These are phyloP conservation scores for Arge pagana DNA, from an alignment of 2,888 invertebrate genomes.

Conservation along the genomic window DNA sequence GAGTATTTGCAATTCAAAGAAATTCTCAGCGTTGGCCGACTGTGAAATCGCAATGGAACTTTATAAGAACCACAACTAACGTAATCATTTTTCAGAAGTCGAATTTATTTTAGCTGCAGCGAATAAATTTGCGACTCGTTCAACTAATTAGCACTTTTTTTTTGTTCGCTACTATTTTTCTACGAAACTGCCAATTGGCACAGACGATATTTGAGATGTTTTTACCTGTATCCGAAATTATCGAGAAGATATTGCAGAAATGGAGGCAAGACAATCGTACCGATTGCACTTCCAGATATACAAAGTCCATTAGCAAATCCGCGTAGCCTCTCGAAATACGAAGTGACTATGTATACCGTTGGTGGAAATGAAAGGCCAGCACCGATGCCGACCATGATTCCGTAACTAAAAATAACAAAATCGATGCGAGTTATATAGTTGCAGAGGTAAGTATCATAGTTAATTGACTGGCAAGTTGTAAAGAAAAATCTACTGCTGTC, in stretches of 20 bases:
- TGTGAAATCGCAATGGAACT: too few relatives aligned
- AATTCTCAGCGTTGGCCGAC: too few relatives aligned
- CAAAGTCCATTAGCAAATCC: slow-evolving; percentile 88
- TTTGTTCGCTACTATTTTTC: too few relatives aligned
- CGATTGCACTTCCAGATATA: slow-evolving; percentile 85
- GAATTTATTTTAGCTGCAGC: too few relatives aligned
- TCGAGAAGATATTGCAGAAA: slow-evolving; percentile 75
- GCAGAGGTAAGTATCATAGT: not conserved
- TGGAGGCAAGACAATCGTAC: slow-evolving; percentile 82
- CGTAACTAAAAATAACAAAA: slow-evolving; percentile 67
- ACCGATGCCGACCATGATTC: slow-evolving; percentile 82
- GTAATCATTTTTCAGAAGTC: too few relatives aligned
- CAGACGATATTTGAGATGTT: slow-evolving; percentile 22
- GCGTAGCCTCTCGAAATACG: slow-evolving; percentile 77
- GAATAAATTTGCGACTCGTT: too few relatives aligned
- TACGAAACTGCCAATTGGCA: too few relatives aligned
- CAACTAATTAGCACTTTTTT: too few relatives aligned
- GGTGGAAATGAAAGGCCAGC: slow-evolving; percentile 86
- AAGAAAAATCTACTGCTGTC: not conserved
- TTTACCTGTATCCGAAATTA: slow-evolving; percentile 75
- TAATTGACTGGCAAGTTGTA: not conserved
- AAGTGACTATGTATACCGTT: slow-evolving; percentile 86
- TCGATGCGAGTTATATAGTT: too few relatives aligned
- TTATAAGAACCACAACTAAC: too few relatives aligned
- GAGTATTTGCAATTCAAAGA: too few relatives aligned